Conservation (phyloP, 2,113 vertebrate genomes). For the Rhea pennata region DNA sequence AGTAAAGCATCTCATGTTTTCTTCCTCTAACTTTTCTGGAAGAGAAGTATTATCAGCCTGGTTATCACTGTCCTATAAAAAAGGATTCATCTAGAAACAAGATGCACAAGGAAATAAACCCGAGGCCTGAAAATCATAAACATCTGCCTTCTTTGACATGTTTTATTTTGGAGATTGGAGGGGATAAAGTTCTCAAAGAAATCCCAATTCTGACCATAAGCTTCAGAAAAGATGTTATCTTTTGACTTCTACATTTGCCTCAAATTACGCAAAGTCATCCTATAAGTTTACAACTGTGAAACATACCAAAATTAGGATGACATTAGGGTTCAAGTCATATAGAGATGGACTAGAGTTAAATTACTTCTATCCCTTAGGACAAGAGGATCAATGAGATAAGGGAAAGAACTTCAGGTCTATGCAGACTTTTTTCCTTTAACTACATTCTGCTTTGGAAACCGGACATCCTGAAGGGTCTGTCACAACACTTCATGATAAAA, state of each 20-base stretch:
- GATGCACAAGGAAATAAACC: background rate
- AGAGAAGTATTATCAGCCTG: background rate
- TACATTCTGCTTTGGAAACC: background rate
- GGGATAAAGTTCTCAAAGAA: background rate
- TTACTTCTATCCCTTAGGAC: background rate
- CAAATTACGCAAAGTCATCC: background rate
- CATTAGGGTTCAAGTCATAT: background rate
- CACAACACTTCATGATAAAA: background rate
- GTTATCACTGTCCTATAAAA: background rate
- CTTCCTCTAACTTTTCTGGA: background rate
- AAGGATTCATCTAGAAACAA: background rate
- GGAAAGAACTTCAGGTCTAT: background rate
- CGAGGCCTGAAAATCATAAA: background rate
- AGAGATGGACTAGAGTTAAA: background rate
- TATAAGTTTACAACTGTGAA: background rate
- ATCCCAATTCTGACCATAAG: background rate
- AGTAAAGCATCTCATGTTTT: background rate
- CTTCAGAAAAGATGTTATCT: background rate
- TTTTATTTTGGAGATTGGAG: background rate
- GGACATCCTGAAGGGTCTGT: background rate
- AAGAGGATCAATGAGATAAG: background rate
- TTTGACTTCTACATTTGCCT: background rate
- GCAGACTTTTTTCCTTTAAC: background rate
- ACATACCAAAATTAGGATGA: background rate
- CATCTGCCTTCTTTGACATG: background rate